phyloP scores from a whole-genome alignment of 2,797 vertebrate genomes.

The Spinibarbus caldwelli region DNA sequence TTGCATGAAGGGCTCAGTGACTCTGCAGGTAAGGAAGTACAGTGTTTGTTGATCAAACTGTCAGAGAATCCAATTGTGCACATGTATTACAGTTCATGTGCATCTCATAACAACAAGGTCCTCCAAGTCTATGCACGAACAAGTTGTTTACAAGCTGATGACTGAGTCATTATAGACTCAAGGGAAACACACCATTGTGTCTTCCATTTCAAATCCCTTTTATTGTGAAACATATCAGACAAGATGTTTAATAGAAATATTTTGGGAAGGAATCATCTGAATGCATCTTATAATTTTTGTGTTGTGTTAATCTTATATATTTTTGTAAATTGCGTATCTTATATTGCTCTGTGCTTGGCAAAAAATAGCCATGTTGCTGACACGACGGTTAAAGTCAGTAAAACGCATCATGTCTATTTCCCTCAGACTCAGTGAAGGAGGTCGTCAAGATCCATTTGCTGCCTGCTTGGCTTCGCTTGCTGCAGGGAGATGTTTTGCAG shows the following conservation, averaged over 20 bases:
- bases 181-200: background rate
- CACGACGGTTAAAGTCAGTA: background rate
- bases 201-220: background rate
- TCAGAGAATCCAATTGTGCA: background rate
- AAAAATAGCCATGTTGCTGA: background rate
- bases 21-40: conserved; percentile 82
- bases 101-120: background rate
- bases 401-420: background rate
- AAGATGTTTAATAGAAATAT: background rate
- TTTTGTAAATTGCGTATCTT: background rate
- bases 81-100: background rate
- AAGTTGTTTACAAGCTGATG: background rate
- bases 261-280: background rate
- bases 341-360: background rate
- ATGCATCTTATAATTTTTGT: background rate
- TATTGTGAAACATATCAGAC: background rate
- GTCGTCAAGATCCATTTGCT: conserved; percentile 83
- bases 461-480: conserved; percentile 85
- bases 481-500: conserved; percentile 85
- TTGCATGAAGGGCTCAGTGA: conserved; percentile 92
- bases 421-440: conserved; percentile 85
- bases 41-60: background rate
- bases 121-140: background rate
- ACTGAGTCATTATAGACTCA: background rate
- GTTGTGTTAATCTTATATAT: background rate